Percentiles rank a stretch among this genome's conserved stretches.
Evolutionary conservation across 2,113 vertebrate genomes (phyloP).

Genomic region (Peromyscus maniculatus): DNA sequence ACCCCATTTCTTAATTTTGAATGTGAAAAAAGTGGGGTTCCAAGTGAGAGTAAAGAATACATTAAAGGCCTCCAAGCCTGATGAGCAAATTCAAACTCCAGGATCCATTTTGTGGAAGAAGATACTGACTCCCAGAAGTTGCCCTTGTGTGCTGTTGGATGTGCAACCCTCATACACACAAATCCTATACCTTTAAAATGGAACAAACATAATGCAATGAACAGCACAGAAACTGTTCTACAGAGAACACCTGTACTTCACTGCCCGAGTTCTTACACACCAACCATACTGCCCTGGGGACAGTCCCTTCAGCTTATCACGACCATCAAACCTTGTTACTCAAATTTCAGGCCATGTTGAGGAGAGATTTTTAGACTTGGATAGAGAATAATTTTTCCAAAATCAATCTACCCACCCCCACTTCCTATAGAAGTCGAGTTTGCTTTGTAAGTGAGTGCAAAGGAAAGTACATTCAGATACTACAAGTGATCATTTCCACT

Average conservation of each 20-base stretch:
- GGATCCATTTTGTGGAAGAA: neutral
- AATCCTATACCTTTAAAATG: neutral
- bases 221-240: slow-evolving; percentile 24
- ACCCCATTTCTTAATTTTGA: slow-evolving; percentile 43
- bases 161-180: neutral
- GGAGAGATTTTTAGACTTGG: slow-evolving; percentile 45
- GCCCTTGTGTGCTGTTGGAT: neutral
- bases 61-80: neutral
- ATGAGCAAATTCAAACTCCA: neutral
- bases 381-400: slow-evolving; percentile 31
- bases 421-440: neutral
- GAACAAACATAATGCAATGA: neutral
- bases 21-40: slow-evolving; percentile 43
- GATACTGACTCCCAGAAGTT: neutral
- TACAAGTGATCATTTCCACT: slow-evolving; percentile 34
- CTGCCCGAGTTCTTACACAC: slow-evolving; percentile 29
- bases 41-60: slow-evolving; percentile 46
- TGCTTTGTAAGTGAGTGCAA: neutral
- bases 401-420: slow-evolving; percentile 51
- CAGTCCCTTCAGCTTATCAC: slow-evolving; percentile 3
- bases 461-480: neutral
- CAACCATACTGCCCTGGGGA: neutral
- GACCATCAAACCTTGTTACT: neutral
- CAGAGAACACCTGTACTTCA: slow-evolving; percentile 40
- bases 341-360: slow-evolving; percentile 41